Base-by-base conservation (phyloP, 2,888 invertebrate species). In the Cosmopolites sordidus region DNA sequence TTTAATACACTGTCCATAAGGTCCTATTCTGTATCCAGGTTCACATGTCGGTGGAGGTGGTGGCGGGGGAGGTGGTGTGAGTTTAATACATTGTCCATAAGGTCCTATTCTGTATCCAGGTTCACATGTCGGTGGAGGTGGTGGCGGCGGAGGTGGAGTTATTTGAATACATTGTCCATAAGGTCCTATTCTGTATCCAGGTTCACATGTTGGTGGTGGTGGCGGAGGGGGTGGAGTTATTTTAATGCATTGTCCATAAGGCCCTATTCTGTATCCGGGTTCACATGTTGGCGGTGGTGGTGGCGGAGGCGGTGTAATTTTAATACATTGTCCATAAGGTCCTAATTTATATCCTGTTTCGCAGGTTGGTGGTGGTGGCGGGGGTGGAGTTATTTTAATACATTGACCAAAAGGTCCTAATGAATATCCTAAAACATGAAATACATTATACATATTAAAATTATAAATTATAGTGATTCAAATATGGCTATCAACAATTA, bases 231-330 rank as follows among this genome's bases (percentile, higher is more conserved):
- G 22, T 5, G 22, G 22, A 22, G 4, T 22, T 22, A 5, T 8
- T 8, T 8, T 41, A 41, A 52, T 37, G n/a, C 54, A 54, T n/a
- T 39, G 14, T 45, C 45, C 45, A 14, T 45, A 29, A 2, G 45
- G 45, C 8, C 45, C 45, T 45, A 11, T 15, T 12, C 18, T 29
- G 15, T 45, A 37, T 37, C 45, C 45, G 12, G 45, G 22, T 22
- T 22, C 4, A 22, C 22, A 22, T n/a, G 44, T 30, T 33, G 44
- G 43, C 4, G 33, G 17, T 8, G 33, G 17, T 37, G 37, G 37
- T 12, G 37, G 4, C 4, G 12, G 37, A 12, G 12, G 37, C 3
- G 37, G n/a, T 6, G 14, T 14, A 4, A 37, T n/a, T 12, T 37
- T 14, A 37, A 37, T n/a, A n/a, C 37, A 37, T 37, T 37, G 37